phyloP scores from a whole-genome alignment of 2,113 vertebrate species.

The Scomber colias region DNA sequence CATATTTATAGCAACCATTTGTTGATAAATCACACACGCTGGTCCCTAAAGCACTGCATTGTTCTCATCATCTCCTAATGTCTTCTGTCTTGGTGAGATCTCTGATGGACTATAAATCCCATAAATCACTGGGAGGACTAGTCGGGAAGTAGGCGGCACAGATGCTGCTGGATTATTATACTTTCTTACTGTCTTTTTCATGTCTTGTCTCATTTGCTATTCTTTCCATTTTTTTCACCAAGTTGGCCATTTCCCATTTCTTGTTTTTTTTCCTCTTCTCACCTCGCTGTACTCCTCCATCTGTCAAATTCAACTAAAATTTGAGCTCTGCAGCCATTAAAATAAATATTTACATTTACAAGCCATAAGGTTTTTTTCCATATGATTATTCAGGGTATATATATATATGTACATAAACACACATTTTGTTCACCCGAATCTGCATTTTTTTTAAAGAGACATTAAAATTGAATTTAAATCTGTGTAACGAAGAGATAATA shows the following conservation, averaged over 20 bases:
- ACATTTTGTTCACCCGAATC: background rate
- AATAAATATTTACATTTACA: conserved; percentile 3
- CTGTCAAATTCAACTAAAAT: background rate
- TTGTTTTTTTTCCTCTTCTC: background rate
- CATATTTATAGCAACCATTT: conserved; percentile 48
- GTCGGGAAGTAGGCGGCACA: background rate
- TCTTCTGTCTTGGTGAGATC: conserved; percentile 3
- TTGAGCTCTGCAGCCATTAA: background rate
- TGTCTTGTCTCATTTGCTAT: background rate
- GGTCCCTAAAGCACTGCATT: conserved; percentile 24
- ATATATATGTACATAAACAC: no score
- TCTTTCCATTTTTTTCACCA: background rate
- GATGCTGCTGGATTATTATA: background rate
- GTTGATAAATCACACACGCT: conserved; percentile 21
- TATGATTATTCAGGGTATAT: no score
- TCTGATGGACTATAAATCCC: conserved; percentile 25
- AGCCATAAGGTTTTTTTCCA: background rate
- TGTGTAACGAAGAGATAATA: background rate
- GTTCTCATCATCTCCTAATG: conserved; percentile 43
- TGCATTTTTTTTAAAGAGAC: conserved; percentile 15
- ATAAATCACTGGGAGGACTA: conserved; percentile 32
- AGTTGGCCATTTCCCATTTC: background rate
- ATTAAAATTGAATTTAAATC: background rate
- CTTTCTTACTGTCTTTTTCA: background rate
- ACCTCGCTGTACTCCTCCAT: background rate